A percentile compares a stretch with the other conserved stretches of the same genome.
Conservation (phyloP, 2,888 invertebrate genomes). For the Andrena camellia region DNA sequence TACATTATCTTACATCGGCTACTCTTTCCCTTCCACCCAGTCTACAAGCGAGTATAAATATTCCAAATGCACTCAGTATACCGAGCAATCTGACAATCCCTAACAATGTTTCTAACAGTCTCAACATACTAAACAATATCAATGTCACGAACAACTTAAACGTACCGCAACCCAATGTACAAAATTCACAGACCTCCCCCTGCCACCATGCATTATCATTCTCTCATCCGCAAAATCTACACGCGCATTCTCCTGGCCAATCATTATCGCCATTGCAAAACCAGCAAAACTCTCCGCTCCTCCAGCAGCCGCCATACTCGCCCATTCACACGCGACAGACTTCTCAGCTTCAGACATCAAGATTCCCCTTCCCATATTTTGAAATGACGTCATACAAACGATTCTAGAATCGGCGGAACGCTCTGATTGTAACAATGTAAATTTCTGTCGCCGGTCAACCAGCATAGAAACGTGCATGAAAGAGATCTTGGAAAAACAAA, state of each 20-base stretch:
- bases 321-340: slow-evolving; percentile 70
- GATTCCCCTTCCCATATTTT: slow-evolving; percentile 82
- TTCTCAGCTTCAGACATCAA: slow-evolving; percentile 76
- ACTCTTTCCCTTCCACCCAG: slow-evolving; percentile 80
- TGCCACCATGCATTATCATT: slow-evolving; percentile 78
- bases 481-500: slow-evolving; percentile 24
- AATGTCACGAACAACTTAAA: slow-evolving; percentile 76
- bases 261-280: slow-evolving; percentile 77
- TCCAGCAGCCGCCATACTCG: slow-evolving; percentile 73
- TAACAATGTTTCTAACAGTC: slow-evolving; percentile 76
- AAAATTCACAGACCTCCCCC: slow-evolving; percentile 80
- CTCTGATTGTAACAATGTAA: slow-evolving; percentile 48
- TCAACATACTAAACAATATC: slow-evolving; percentile 76
- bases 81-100: slow-evolving; percentile 79
- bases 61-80: slow-evolving; percentile 76
- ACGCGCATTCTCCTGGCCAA: slow-evolving; percentile 77
- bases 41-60: slow-evolving; percentile 82
- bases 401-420: slow-evolving; percentile 73
- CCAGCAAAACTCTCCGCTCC: slow-evolving; percentile 75
- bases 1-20: slow-evolving; percentile 84
- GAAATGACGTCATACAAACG: slow-evolving; percentile 82
- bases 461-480: slow-evolving; percentile 60
- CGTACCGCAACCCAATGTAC: slow-evolving; percentile 75
- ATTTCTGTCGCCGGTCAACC: slow-evolving; percentile 59
- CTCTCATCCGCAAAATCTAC: slow-evolving; percentile 75